phyloP scores from a whole-genome alignment of 92 coral and sea anemone genomes.

The Epizoanthus rinbou region DNA sequence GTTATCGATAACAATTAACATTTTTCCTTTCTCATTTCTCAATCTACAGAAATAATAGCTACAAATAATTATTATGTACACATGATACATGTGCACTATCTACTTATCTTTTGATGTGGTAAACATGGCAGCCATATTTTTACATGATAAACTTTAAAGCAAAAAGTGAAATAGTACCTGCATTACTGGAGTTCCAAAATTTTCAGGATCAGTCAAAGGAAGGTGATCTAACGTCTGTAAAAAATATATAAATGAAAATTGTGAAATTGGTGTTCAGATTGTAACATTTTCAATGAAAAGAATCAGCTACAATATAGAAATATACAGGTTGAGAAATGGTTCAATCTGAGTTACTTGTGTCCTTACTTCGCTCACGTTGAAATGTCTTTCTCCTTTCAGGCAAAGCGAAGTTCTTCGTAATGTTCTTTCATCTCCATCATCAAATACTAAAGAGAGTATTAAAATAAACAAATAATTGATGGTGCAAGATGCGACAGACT shows the following conservation, averaged over 20 bases:
- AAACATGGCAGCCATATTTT: neutral
- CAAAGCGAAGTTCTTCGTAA: slow-evolving; percentile 91
- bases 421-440: slow-evolving; percentile 99
- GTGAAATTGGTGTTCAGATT: neutral
- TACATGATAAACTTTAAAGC: neutral
- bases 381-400: slow-evolving; percentile 93
- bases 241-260: neutral
- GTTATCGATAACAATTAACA: too few relatives aligned
- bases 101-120: neutral
- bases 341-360: neutral
- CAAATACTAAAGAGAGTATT: slow-evolving; percentile 70
- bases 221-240: slow-evolving; percentile 94
- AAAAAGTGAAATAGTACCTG: slow-evolving; percentile 66
- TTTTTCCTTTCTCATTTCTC: neutral
- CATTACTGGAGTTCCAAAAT: slow-evolving; percentile 98
- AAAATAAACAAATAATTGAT: neutral
- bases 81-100: neutral
- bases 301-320: neutral
- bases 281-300: neutral
- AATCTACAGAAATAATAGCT: neutral
- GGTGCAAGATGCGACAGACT: neutral
- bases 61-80: neutral
- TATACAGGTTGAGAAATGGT: neutral
- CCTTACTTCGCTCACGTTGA: slow-evolving; percentile 96
- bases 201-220: slow-evolving; percentile 98